Percentiles rank a stretch among this genome's conserved stretches.
phyloP scores from a whole-genome alignment of 2,797 vertebrate genomes.

The Philypnodon macrostomus region DNA sequence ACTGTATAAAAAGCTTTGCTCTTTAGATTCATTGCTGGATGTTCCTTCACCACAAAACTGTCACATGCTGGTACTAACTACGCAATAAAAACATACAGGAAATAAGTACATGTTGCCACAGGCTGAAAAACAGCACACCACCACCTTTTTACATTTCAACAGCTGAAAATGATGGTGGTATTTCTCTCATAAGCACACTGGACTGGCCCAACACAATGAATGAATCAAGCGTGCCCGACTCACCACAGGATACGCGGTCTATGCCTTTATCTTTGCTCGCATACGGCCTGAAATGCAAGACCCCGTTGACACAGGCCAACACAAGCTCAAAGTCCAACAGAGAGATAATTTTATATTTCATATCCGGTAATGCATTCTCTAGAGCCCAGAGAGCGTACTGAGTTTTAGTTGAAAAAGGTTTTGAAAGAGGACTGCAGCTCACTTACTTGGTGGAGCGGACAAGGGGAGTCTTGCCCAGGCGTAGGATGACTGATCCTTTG shows the following conservation, averaged over 20 bases:
- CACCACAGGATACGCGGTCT: constrained; percentile 12
- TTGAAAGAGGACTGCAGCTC: background rate
- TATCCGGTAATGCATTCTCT: constrained; percentile 5
- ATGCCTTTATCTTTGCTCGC: constrained; percentile 19
- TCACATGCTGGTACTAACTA: constrained; percentile 16
- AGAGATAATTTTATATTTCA: constrained; percentile 16
- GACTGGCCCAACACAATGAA: constrained; percentile 27
- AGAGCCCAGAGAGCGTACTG: no score
- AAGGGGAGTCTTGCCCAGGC: constrained; percentile 83
- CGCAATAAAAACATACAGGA: constrained; percentile 9
- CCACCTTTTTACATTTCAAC: constrained; percentile 50
- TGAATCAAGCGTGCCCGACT: constrained; percentile 29
- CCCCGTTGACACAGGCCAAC: constrained; percentile 4
- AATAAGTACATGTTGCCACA: constrained; percentile 34
- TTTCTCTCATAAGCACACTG: constrained; percentile 35
- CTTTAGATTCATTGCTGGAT: constrained; percentile 20
- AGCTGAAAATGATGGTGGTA: constrained; percentile 33
- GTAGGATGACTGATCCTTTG: constrained; percentile 82
- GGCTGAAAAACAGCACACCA: constrained; percentile 43
- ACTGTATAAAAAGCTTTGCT: constrained; percentile 12
- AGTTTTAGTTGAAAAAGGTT: no score
- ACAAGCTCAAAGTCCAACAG: constrained; percentile 14
- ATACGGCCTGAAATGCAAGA: constrained; percentile 14
- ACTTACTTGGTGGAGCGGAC: constrained; percentile 86
- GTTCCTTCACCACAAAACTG: constrained; percentile 18